Evolutionary conservation across 2,797 vertebrate genomes (phyloP), one percentile per base, ranked within the genome.

Genomic region (Bovichtus variegatus): DNA sequence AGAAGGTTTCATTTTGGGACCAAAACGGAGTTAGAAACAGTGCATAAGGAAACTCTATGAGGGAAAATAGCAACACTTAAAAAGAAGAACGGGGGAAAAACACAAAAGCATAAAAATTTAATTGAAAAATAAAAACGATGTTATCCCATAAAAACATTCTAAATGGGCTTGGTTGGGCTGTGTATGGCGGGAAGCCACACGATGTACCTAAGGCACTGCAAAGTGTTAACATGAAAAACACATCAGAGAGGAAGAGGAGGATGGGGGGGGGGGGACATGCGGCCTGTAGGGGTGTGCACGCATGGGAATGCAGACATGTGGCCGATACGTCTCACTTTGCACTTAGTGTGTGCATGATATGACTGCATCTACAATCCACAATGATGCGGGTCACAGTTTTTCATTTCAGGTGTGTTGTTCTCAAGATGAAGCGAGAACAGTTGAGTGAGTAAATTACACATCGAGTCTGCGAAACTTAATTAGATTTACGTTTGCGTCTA

Each of bases 141-240:
- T 93, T 79, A 84, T 90, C 78, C 78, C 89, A 83, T 76, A 87
- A 92, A 92, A 95, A 95, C 93, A 94, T 92, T 89, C 83, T 74
- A 91, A 94, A 92, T 94, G 91, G 89, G 90, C 86, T 93, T 71
- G 86, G 89, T 85, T 58, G 90, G 87, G 76, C 87, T 84, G 90
- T 93, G 92, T 94, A 91, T 86, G 91, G 88, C 76, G 91, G 93
- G 89, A 92, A 93, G 85, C 91, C 83, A 72, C 92, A 90, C 77
- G 73, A 88, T 95, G 93, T 94, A 95, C 94, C 93, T 93, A 83
- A 94, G 95, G 93, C 94, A 89, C 73, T 90, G 90, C 84, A 91
- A 95, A 95, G 94, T 92, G 94, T 94, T 95, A 95, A 95, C 95
- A 95, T 92, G 94, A 87, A 95, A 96, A 96, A 93, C 94, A 95